Evolutionary conservation across 2,113 vertebrate genomes (phyloP), one percentile per base, ranked within the genome.

Genomic region (Ophiodon elongatus): DNA sequence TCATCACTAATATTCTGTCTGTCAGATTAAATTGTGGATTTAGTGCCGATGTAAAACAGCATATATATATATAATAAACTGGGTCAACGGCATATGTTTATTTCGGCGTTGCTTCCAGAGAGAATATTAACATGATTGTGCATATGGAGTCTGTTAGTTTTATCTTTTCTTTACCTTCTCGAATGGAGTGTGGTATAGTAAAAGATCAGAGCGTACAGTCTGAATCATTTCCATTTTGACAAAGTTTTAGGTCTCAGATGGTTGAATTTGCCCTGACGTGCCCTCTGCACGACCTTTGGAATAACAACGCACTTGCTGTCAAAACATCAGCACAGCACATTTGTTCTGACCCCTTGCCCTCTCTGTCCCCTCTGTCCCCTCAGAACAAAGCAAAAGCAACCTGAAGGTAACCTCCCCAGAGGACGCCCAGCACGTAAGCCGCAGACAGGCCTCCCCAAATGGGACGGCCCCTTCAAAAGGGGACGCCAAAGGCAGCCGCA

Each of bases 371-470:
- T 86, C 25, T 85, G 19, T 75, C 56, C 41, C 79, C 47, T 64
- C 90, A 96, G 95, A 94, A 65, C 93, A 92, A 86, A 92, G 87
- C 86, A 96, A 94, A 70, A 90, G 94, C 76, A 96, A 95, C 91
- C 91, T 95, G 83, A 95, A 95, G 79, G 91, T 95, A 47, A 94
- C 95, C 23, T 95, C 92, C 6, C 88, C 89, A 3, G 95, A 95
- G 76, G 94, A 94, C 86, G 73, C 65, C 0, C 91, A 95, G 76
- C 93, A 91, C 76, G 54, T 91, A 11, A 82, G 77, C 78, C 93
- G 95, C 94, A 97, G 96, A 85, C 96, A 97, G 75, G 94, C 91
- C 17, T 94, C 96, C 52, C 91, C 96, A 69, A 96, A 96, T 94
- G 95, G 95, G 14, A 96, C 91, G 2, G 35, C 90, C 8, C 68